A percentile compares a stretch with the other conserved stretches of the same genome.
phyloP scores from a whole-genome alignment of 2,888 invertebrate genomes.

The Emmelina monodactyla region DNA sequence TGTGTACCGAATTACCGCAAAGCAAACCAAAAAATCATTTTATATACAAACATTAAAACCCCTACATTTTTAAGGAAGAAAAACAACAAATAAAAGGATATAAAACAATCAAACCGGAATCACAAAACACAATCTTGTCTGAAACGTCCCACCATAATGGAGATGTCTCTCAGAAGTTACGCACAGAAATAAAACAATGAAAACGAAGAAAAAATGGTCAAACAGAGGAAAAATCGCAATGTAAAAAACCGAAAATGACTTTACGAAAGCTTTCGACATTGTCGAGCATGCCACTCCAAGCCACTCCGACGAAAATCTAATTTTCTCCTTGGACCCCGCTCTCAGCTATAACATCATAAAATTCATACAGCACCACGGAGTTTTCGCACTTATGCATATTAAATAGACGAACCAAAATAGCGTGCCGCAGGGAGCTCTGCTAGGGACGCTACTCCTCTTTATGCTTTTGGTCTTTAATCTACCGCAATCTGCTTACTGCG shows the following conservation, averaged over 20 bases:
- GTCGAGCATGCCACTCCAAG: constrained; percentile 47
- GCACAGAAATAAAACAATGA: constrained; percentile 45
- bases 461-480: constrained; percentile 63
- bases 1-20: too few species aligned
- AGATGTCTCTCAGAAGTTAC: constrained; percentile 23
- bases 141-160: constrained; percentile 30
- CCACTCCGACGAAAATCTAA: constrained; percentile 57
- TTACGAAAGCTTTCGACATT: constrained; percentile 52
- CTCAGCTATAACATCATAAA: constrained; percentile 48
- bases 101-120: too few species aligned
- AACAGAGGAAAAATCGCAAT: constrained; percentile 48
- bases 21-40: too few species aligned
- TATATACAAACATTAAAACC: too few species aligned
- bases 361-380: constrained; percentile 36
- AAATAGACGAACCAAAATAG: constrained; percentile 41
- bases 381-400: constrained; percentile 49
- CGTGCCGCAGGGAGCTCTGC: constrained; percentile 29
- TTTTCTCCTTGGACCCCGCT: constrained; percentile 51
- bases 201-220: constrained; percentile 44
- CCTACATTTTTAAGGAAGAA: too few species aligned
- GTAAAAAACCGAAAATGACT: constrained; percentile 34
- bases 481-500: constrained; percentile 64
- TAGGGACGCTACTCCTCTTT: constrained; percentile 39
- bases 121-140: too few species aligned
- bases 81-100: too few species aligned